Evolutionary conservation across 2,797 vertebrate genomes (phyloP).

Genomic region (Meriones psammophilus): DNA sequence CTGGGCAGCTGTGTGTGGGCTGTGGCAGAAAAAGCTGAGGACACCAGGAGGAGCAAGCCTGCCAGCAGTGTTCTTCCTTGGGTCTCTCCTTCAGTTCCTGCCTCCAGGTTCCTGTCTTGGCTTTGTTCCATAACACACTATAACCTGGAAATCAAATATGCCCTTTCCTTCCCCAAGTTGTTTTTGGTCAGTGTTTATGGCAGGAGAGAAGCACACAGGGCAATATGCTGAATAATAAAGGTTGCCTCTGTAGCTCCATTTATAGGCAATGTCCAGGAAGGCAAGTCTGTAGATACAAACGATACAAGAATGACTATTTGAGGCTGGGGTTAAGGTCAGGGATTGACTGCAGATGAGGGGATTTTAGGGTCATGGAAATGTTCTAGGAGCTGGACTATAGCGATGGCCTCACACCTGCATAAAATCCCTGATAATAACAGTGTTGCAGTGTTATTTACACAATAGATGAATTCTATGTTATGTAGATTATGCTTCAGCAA

Average conservation of each 20-base stretch:
- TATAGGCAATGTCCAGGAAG: conserved; percentile 28
- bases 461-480: neutral
- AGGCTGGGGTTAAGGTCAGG: neutral
- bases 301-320: neutral
- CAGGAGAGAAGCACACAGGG: neutral
- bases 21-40: neutral
- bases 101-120: neutral
- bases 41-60: neutral
- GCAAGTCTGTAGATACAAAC: neutral
- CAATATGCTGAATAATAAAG: neutral
- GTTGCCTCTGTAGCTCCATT: neutral
- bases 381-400: conserved; percentile 22
- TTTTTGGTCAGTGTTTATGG: neutral
- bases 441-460: neutral
- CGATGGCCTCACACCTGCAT: neutral
- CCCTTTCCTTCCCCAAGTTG: neutral
- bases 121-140: neutral
- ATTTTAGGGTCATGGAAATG: neutral
- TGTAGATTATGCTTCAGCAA: neutral
- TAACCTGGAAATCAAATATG: neutral
- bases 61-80: neutral
- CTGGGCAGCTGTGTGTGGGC: neutral
- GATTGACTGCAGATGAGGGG: neutral
- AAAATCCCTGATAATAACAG: neutral
- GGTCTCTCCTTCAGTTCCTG: neutral